Percentiles rank a stretch among this genome's conserved stretches.
Evolutionary conservation across 2,888 invertebrate species (phyloP).

Genomic region (Drosophila colorata): DNA sequence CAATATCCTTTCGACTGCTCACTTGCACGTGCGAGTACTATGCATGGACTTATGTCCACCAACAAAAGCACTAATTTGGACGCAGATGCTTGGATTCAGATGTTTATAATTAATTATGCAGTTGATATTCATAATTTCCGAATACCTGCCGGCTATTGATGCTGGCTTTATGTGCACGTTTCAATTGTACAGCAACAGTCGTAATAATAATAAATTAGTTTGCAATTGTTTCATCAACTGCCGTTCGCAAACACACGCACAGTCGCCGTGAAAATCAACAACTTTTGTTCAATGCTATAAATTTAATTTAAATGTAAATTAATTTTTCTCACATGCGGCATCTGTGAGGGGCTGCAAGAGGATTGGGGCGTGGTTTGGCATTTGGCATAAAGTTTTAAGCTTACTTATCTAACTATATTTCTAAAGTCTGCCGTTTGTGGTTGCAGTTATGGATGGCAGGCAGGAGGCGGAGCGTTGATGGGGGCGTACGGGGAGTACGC

Average conservation of each 20-base stretch:
- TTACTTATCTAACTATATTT: slow-evolving; percentile 59
- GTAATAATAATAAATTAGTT: slow-evolving; percentile 38
- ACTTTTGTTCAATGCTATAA: slow-evolving; percentile 49
- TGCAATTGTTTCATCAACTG: slow-evolving; percentile 44
- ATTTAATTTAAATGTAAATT: slow-evolving; percentile 72
- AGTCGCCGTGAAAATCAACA: slow-evolving; percentile 35
- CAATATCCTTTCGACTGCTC: too few relatives aligned
- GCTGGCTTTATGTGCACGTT: slow-evolving; percentile 12
- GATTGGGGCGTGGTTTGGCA: neutral
- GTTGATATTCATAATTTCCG: slow-evolving; percentile 2
- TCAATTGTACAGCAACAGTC: slow-evolving; percentile 33
- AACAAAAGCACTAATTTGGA: too few relatives aligned
- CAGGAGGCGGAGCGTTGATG: too few relatives aligned
- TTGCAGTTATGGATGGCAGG: slow-evolving; percentile 56
- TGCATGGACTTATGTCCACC: too few relatives aligned
- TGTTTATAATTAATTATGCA: neutral
- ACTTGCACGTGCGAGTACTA: too few relatives aligned
- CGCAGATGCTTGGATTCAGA: too few relatives aligned
- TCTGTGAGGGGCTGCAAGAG: neutral
- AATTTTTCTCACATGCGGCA: slow-evolving; percentile 49
- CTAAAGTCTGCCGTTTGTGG: slow-evolving; percentile 30
- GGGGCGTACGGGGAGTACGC: too few relatives aligned
- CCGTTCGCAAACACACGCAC: neutral
- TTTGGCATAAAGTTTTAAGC: slow-evolving; percentile 59
- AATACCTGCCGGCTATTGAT: slow-evolving; percentile 3